Base-by-base conservation (phyloP, 2,113 vertebrate genomes). In the Nannospalax galili region DNA sequence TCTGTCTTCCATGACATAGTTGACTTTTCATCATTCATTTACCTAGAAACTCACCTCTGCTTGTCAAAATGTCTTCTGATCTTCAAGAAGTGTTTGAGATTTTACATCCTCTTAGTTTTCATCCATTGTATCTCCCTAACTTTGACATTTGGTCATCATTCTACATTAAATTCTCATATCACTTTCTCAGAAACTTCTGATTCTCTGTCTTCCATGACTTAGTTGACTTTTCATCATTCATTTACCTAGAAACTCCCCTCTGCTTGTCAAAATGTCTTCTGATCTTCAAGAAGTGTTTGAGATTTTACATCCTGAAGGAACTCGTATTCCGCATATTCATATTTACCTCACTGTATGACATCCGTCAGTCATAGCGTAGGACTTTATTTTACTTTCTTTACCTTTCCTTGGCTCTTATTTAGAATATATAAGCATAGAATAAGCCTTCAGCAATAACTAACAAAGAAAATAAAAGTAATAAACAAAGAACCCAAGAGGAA, bases 161-260 rank as follows among this genome's bases (percentile, higher is more conserved):
- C 5, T 3, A 74, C 2, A 60, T 19, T n/a, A 70, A 5, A 56
- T 48, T 0, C 28, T 15, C 1, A 0, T 16, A n/a, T 82, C 6
- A 24, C 22, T 84, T 94, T n/a, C 19, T 86, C 35, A 88, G 60
- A 86, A 91, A 69, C 40, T 74, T 28, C 30, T 84, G 17, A 87
- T 75, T n/a, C 11, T 87, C 26, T 35, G 3, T 40, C 10, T 45
- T 52, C 8, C 12, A 22, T 87, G 37, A 26, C 52, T 84, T 70
- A 62, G 15, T 5, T 90, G 12, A 69, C 48, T 65, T 48, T 28
- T 4, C 37, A 30, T 78, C 8, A 87, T 62, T 52, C 11, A 48
- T 1, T 80, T 35, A 62, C 14, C 6, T 60, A 81, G 4, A 8
- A 64, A 88, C 3, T 60, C 7, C 14, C 7, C 11, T 48, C 37